Conservation (phyloP, 2,888 invertebrate genomes). For the Lottia scabra region DNA sequence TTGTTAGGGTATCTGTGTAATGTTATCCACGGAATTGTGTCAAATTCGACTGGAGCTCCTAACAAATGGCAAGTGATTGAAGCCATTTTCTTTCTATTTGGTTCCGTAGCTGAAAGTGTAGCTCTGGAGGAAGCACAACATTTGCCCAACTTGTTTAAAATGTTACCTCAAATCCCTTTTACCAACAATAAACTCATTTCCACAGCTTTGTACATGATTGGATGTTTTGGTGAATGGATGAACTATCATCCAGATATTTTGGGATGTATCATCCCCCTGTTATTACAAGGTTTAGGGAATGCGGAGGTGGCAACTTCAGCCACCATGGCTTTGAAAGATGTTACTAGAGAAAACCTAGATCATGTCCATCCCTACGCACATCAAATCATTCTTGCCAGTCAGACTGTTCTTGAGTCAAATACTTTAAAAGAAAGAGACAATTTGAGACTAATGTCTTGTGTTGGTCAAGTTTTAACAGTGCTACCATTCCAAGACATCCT, state of each 20-base stretch:
- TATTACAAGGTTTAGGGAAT: conserved; percentile 77
- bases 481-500: conserved; percentile 77
- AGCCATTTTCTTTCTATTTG: conserved; percentile 78
- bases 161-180: conserved; percentile 77
- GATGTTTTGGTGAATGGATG: conserved; percentile 89
- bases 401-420: conserved; percentile 43
- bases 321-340: conserved; percentile 89
- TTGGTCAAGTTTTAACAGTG: conserved; percentile 80
- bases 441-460: conserved; percentile 81
- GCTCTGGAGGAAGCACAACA: conserved; percentile 74
- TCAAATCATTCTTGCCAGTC: conserved; percentile 80
- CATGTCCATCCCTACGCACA: conserved; percentile 82
- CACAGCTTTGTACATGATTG: conserved; percentile 83
- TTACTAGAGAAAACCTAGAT: conserved; percentile 83
- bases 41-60: conserved; percentile 36
- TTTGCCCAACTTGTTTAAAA: conserved; percentile 75
- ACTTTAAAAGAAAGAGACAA: conserved; percentile 73
- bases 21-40: conserved; percentile 71
- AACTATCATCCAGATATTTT: conserved; percentile 79
- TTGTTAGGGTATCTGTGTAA: conserved; percentile 80
- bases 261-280: conserved; percentile 77
- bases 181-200: conserved; percentile 76
- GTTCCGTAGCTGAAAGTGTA: conserved; percentile 73
- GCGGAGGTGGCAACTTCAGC: conserved; percentile 81
- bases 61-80: conserved; percentile 71